Evolutionary conservation across 2,797 vertebrate genomes (phyloP).

Genomic region (Hydrophis major): DNA sequence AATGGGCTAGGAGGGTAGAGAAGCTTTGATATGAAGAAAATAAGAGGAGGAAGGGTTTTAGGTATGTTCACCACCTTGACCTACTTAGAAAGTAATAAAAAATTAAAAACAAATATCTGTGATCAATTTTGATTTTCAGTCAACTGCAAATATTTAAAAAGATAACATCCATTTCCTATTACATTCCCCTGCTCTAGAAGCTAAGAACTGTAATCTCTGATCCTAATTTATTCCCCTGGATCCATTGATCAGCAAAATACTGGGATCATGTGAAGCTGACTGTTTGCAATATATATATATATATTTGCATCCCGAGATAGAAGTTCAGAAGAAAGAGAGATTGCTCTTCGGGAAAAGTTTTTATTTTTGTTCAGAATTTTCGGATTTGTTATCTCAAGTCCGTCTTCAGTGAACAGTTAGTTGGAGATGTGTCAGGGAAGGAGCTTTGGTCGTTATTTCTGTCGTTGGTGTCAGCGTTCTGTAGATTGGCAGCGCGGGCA

Average conservation of each 20-base stretch:
- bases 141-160: background rate
- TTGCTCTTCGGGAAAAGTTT: too few relatives aligned
- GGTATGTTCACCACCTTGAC: background rate
- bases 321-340: too few relatives aligned
- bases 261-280: background rate
- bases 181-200: background rate
- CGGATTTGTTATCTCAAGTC: too few relatives aligned
- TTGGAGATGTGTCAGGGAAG: too few relatives aligned
- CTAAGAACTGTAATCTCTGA: background rate
- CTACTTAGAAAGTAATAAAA: background rate
- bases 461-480: too few relatives aligned
- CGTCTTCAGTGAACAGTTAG: too few relatives aligned
- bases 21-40: background rate
- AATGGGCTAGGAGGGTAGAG: background rate
- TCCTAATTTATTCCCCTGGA: background rate
- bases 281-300: background rate
- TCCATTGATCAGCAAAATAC: background rate
- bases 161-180: background rate
- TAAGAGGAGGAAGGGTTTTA: background rate
- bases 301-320: too few relatives aligned
- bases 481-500: too few relatives aligned
- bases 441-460: too few relatives aligned
- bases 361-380: too few relatives aligned
- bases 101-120: background rate
- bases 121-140: background rate